Evolutionary conservation across 2,888 invertebrate genomes (phyloP).

Genomic region (Epistrophe grossulariae): DNA sequence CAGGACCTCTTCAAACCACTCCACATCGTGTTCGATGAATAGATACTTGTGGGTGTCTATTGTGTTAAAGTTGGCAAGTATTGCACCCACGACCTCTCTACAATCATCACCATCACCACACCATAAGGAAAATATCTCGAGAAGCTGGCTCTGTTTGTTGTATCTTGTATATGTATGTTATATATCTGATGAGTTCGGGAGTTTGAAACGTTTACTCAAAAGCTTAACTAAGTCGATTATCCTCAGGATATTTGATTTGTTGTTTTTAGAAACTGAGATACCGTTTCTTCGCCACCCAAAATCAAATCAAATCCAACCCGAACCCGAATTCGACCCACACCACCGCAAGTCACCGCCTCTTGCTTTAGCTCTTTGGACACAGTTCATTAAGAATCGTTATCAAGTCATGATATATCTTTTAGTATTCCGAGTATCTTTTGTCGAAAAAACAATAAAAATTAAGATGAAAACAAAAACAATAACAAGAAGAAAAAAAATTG

Average conservation of each 20-base stretch:
- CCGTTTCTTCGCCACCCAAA: slow-evolving; percentile 8
- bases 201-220: slow-evolving; percentile 63
- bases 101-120: slow-evolving; percentile 2
- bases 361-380: slow-evolving; percentile 45
- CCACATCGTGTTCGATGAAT: slow-evolving; percentile 40
- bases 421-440: slow-evolving; percentile 65
- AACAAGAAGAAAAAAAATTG: slow-evolving; percentile 19
- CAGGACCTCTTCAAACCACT: slow-evolving; percentile 41
- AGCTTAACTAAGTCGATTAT: slow-evolving; percentile 76
- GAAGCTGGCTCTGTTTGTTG: slow-evolving; percentile 41
- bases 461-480: slow-evolving; percentile 39
- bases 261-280: slow-evolving; percentile 57
- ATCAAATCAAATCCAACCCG: not conserved
- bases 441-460: slow-evolving; percentile 54
- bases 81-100: slow-evolving; percentile 46
- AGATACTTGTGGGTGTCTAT: slow-evolving; percentile 74
- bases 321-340: not conserved
- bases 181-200: slow-evolving; percentile 21
- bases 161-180: not conserved
- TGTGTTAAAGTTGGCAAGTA: slow-evolving; percentile 70
- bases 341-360: not conserved
- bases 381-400: slow-evolving; percentile 76
- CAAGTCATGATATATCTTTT: slow-evolving; percentile 75
- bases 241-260: slow-evolving; percentile 76
- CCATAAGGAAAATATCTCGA: slow-evolving; percentile 45